These are phyloP conservation scores for Nomada fabriciana DNA, from an alignment of 2,888 invertebrate species.

Conservation along the genomic window DNA sequence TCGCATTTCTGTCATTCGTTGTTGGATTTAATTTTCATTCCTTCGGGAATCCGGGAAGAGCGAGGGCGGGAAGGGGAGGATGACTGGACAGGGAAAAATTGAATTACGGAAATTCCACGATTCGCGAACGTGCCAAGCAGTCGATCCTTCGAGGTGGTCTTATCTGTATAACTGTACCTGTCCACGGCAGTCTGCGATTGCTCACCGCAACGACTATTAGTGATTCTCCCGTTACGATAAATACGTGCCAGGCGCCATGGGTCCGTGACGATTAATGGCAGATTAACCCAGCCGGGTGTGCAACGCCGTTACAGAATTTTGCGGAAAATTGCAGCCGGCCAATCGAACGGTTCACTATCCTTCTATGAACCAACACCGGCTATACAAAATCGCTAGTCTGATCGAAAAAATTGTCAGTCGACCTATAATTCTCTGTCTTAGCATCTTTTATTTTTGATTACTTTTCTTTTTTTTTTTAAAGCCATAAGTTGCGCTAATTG, in stretches of 20 bases:
- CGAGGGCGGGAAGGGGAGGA: not conserved
- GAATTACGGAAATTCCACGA: slow-evolving; percentile 46
- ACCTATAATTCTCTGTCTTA: no score
- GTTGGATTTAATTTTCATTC: no score
- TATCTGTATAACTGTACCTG: slow-evolving; percentile 73
- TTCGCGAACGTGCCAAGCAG: slow-evolving; percentile 50
- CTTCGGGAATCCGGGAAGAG: no score
- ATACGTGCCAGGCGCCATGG: slow-evolving; percentile 71
- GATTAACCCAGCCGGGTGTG: slow-evolving; percentile 57
- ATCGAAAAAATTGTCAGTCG: not conserved
- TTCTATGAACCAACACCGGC: no score
- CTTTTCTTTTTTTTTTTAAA: no score
- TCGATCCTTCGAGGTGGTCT: slow-evolving; percentile 67
- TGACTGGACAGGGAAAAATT: slow-evolving; percentile 1
- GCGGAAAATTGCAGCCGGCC: slow-evolving; percentile 44
- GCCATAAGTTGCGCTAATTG: no score
- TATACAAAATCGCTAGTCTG: not conserved
- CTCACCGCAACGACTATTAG: slow-evolving; percentile 70
- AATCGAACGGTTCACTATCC: slow-evolving; percentile 17
- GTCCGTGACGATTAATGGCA: slow-evolving; percentile 67
- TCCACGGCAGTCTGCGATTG: slow-evolving; percentile 61
- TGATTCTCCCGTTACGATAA: slow-evolving; percentile 78
- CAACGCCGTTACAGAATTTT: slow-evolving; percentile 50
- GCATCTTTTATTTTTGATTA: no score
- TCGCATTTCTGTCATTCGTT: no score